These are phyloP conservation scores for Drosophila bunnanda DNA, from an alignment of 2,888 invertebrate species.

Conservation along the genomic window DNA sequence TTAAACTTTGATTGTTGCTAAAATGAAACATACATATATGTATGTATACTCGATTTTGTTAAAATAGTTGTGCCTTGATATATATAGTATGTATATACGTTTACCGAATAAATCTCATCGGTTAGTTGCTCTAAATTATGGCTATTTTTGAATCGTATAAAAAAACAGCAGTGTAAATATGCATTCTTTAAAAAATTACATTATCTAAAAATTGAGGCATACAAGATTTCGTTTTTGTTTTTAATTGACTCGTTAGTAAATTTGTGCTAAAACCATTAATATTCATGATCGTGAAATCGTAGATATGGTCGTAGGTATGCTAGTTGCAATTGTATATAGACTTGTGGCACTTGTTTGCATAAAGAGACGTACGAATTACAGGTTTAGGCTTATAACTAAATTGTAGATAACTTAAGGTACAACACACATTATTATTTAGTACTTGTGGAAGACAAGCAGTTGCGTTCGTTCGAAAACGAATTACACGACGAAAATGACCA, in stretches of 20 bases:
- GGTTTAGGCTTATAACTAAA: conserved; percentile 14
- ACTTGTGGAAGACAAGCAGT: conserved; percentile 72
- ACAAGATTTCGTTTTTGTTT: conserved; percentile 30
- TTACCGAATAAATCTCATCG: conserved; percentile 35
- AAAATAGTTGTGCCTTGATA: conserved; percentile 21
- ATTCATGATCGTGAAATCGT: conserved; percentile 26
- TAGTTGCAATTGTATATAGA: conserved; percentile 36
- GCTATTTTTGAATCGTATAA: conserved; percentile 48
- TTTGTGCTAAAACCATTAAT: conserved; percentile 40
- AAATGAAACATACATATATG: conserved; percentile 23
- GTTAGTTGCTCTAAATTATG: conserved; percentile 50
- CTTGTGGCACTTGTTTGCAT: conserved; percentile 77
- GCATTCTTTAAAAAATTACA: conserved; percentile 47
- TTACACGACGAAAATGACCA: conserved; percentile 57
- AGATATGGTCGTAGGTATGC: conserved; percentile 26
- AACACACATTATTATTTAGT: conserved; percentile 22
- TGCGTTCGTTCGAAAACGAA: conserved; percentile 38
- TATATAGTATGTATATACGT: conserved; percentile 21
- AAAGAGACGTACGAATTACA: conserved; percentile 55
- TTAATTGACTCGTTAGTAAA: conserved; percentile 61
- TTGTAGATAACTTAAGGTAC: conserved; percentile 21
- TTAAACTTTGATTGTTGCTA: conserved; percentile 10
- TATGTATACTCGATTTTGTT: conserved; percentile 8
- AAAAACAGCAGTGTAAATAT: conserved; percentile 47
- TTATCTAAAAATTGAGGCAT: conserved; percentile 52